Conservation (phyloP, 1,140 invertebrate genomes). For the Vanessa tameamea region DNA sequence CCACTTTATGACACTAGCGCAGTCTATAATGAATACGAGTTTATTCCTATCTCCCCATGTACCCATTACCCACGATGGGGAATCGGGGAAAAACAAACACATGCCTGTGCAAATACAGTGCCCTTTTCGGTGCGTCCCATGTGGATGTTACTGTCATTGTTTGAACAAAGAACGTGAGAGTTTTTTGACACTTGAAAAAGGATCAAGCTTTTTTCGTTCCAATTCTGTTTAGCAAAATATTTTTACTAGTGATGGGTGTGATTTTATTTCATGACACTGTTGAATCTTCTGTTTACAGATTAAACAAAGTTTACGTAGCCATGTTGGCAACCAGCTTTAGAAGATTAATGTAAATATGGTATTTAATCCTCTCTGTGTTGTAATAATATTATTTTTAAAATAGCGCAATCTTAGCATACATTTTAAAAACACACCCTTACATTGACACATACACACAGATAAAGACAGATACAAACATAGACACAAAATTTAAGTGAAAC, state of each 20-base stretch:
- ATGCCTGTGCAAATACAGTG: constrained; percentile 52
- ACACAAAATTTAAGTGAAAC: no score
- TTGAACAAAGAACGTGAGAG: constrained; percentile 43
- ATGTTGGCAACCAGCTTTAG: neutral
- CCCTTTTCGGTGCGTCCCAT: constrained; percentile 53
- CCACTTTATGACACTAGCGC: constrained; percentile 53
- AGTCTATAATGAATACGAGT: constrained; percentile 62
- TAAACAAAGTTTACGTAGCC: neutral
- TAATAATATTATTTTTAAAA: no score
- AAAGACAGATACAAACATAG: no score
- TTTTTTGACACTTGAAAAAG: constrained; percentile 46
- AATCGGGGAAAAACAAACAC: constrained; percentile 61
- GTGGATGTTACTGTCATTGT: constrained; percentile 54
- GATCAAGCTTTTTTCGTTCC: constrained; percentile 39
- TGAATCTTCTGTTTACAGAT: neutral
- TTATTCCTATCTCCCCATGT: constrained; percentile 45
- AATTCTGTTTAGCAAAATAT: constrained; percentile 28
- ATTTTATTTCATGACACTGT: constrained; percentile 7
- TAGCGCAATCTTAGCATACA: no score
- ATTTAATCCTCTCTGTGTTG: no score
- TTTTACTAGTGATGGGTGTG: constrained; percentile 18
- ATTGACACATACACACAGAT: no score
- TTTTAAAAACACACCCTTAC: no score
- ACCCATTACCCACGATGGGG: constrained; percentile 46
- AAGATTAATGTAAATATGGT: neutral